These are phyloP conservation scores for Epirrhoe tristata DNA, from an alignment of 2,888 invertebrate species.

Conservation along the genomic window DNA sequence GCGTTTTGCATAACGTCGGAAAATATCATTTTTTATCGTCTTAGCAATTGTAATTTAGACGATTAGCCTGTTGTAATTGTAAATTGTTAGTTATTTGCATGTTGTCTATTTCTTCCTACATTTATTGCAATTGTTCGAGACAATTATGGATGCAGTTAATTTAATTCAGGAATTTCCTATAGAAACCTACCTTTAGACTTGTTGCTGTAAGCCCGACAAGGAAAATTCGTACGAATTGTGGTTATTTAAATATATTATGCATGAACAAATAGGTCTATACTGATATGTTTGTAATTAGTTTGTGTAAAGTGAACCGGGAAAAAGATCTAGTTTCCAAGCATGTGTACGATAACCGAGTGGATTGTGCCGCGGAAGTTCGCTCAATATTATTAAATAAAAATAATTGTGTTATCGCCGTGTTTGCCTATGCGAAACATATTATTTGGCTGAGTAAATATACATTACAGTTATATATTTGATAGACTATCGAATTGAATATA, in stretches of 20 bases:
- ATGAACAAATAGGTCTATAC: constrained; percentile 52
- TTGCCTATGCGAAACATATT: constrained; percentile 58
- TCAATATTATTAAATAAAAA: constrained; percentile 33
- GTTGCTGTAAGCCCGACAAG: constrained; percentile 23
- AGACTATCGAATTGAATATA: constrained; percentile 12
- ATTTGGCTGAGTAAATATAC: constrained; percentile 37
- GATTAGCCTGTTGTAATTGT: constrained; percentile 40
- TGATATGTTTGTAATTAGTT: constrained; percentile 57
- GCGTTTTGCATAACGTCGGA: constrained; percentile 31
- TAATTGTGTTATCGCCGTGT: constrained; percentile 50
- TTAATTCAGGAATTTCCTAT: constrained; percentile 50
- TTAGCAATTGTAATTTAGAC: constrained; percentile 38
- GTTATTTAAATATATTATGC: constrained; percentile 50
- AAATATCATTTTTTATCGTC: constrained; percentile 30
- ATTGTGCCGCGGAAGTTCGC: constrained; percentile 54
- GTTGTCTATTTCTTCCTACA: constrained; percentile 40
- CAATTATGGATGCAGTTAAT: constrained; percentile 41
- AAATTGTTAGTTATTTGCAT: constrained; percentile 42
- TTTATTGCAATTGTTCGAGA: constrained; percentile 40
- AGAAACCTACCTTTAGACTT: constrained; percentile 12
- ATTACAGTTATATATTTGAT: constrained; percentile 2
- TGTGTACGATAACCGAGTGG: constrained; percentile 64
- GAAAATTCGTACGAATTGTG: constrained; percentile 45
- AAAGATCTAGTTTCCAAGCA: constrained; percentile 62
- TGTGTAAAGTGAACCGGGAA: constrained; percentile 57